phyloP scores from a whole-genome alignment of 2,113 vertebrate genomes.

The Strix uralensis region DNA sequence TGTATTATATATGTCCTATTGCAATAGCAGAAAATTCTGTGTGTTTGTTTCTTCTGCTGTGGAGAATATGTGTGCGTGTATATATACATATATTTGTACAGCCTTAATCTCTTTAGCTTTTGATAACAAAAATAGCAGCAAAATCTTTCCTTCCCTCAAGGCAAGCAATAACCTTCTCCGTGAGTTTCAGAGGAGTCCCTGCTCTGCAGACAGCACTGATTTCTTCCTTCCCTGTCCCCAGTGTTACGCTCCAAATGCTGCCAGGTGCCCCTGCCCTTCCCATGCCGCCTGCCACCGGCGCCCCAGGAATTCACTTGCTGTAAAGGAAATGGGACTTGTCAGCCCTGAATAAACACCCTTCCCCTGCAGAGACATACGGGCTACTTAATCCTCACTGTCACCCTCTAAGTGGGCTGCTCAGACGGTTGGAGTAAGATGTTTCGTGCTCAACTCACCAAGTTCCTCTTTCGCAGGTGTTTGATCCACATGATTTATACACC shows the following conservation, averaged over 20 bases:
- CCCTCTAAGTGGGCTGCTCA: not conserved
- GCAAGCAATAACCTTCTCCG: not conserved
- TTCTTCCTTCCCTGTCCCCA: not conserved
- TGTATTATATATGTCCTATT: not conserved
- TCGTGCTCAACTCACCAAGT: not conserved
- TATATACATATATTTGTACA: not conserved
- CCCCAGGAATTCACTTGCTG: not conserved
- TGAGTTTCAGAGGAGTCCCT: not conserved
- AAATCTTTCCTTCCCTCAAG: constrained; percentile 15
- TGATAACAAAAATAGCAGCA: not conserved
- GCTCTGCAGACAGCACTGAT: not conserved
- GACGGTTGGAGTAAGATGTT: not conserved
- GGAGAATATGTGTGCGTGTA: not conserved
- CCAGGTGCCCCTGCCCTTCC: not conserved
- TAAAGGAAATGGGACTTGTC: not conserved
- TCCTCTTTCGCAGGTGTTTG: constrained; percentile 84
- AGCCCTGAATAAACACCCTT: not conserved
- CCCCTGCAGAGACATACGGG: not conserved
- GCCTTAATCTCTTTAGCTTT: constrained; percentile 14
- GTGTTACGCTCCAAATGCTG: not conserved
- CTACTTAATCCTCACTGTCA: not conserved
- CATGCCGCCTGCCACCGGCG: accelerated
- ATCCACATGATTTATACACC: constrained; percentile 86
- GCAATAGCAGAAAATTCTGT: not conserved
- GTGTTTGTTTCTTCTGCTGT: not conserved